Base-by-base conservation (phyloP, 1,140 invertebrate genomes). In the Zeugodacus cucurbitae region DNA sequence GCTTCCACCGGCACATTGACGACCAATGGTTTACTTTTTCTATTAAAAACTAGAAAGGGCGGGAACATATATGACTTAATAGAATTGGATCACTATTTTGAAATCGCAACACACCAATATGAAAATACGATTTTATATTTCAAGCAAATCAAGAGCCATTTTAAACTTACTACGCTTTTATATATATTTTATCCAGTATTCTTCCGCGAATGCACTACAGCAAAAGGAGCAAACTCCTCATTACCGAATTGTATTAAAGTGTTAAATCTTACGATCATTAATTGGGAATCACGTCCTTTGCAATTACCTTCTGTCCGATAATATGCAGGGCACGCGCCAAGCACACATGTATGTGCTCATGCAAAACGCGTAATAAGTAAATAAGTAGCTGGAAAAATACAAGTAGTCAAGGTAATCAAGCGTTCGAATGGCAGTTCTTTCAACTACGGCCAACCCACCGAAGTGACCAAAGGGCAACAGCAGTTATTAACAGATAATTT, bases 401-500 rank as follows among this genome's bases (percentile, higher is more conserved):
- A 26, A 48, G 37, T 29, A 8, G 37, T 48, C 34, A 74, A 41
- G 34, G 29, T 74, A 74, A 74, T 37, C 32, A 74, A 32, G 74
- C 26, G 26, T 48, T 82, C 32, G 74, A 11, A 48, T 82, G 74
- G 29, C 37, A 41, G n/a, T 29, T n/a, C 74, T 4, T 26, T 48
- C 74, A 26, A 8, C 74, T 26, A 11, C 37, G 11, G 41, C n/a
- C 10, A 41, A 11, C 41, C 37, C 74, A 82, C 74, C 17, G 74
- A 82, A 82, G 41, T 48, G 22, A 48, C 74, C 74, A 82, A 82
- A 82, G 74, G 41, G 41, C 74, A 82, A 48, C 74, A n/a, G 74
- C 74, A 82, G 74, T 82, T 82, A 82, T 82, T 82, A 82, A 82
- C 74, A 48, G 74, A 82, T 82, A 82, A 82, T 82, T 82, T 82